These are phyloP conservation scores for Pristionchus japonicus DNA, from an alignment of 2,888 invertebrate species.

Conservation along the genomic window DNA sequence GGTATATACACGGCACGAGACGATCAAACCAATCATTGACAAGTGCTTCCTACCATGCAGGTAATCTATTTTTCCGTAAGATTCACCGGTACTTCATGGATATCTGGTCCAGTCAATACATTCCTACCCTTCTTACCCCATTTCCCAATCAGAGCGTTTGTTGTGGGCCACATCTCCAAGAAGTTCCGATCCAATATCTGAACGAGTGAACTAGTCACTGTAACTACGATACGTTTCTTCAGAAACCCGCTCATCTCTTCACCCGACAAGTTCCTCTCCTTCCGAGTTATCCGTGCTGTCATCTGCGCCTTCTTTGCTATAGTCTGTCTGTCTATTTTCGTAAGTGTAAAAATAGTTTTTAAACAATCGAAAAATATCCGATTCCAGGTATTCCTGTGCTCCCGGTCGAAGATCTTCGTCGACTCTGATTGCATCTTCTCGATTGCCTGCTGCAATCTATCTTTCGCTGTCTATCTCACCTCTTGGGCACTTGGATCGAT, in stretches of 20 bases:
- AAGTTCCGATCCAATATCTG: too few relatives aligned
- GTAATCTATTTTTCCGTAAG: too few relatives aligned
- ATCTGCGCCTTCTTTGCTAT: neutral
- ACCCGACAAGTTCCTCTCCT: neutral
- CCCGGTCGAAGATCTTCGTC: neutral
- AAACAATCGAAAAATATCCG: too few relatives aligned
- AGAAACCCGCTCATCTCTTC: neutral
- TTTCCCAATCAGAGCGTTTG: too few relatives aligned
- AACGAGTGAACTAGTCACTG: too few relatives aligned
- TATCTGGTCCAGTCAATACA: too few relatives aligned
- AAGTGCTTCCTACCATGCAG: conserved; percentile 30
- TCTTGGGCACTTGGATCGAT: neutral
- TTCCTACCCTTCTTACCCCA: too few relatives aligned
- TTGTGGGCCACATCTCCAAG: too few relatives aligned
- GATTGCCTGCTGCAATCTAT: neutral
- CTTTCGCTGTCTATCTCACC: neutral
- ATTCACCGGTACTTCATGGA: too few relatives aligned
- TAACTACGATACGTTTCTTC: too few relatives aligned
- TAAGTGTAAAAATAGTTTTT: neutral
- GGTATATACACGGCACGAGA: neutral
- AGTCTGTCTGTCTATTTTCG: neutral
- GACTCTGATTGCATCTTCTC: neutral
- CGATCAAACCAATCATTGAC: neutral
- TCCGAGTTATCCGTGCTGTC: neutral
- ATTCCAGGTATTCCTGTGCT: neutral